Base-by-base conservation (phyloP, 2,888 invertebrate species). In the Ligdia adustata region DNA sequence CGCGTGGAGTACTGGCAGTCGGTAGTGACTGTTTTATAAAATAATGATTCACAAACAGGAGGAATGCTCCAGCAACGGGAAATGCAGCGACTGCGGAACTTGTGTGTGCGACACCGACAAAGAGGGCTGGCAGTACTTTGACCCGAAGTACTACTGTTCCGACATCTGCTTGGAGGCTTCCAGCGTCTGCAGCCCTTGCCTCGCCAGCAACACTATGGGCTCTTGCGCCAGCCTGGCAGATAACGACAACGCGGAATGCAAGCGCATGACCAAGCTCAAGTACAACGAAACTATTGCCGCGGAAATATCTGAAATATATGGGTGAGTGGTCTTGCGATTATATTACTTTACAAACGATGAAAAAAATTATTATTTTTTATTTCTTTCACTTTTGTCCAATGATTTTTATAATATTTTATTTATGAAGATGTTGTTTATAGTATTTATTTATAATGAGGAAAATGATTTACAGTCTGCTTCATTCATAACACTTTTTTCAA, bases 121-220 rank as follows among this genome's bases (percentile, higher is more conserved):
- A 2, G 65, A 66, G 2, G 87, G 87, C 13, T 82, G 78, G 2
- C 78, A 79, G 45, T 89, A 88, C 68, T 85, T 83, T 63, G 75
- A 82, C 51, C 32, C 45, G 3, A 55, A 68, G 0, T 61, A 75
- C 34, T 68, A 64, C 29, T 89, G 90, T 62, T 63, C 66, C 0
- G 86, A 83, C 49, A 64, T 89, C 2, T 88, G 89, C 57, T 65
- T 64, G 55, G 51, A 57, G 7, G 64, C 71, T 13, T 6, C 6
- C 7, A 69, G 52, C 44, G 62, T 71, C 4, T 81, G 74, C 46
- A 75, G 77, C n/a, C 52, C 55, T 2, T 87, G 86, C 38, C 64
- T 86, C 1, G 53, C 54, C 3, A 68, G 70, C 48, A 55, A 55
- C 1, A 59, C 57, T 0, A 11, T 58, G 0, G 71, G 71, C 0